phyloP scores from a whole-genome alignment of 2,797 vertebrate species.

The Pristis pectinata region DNA sequence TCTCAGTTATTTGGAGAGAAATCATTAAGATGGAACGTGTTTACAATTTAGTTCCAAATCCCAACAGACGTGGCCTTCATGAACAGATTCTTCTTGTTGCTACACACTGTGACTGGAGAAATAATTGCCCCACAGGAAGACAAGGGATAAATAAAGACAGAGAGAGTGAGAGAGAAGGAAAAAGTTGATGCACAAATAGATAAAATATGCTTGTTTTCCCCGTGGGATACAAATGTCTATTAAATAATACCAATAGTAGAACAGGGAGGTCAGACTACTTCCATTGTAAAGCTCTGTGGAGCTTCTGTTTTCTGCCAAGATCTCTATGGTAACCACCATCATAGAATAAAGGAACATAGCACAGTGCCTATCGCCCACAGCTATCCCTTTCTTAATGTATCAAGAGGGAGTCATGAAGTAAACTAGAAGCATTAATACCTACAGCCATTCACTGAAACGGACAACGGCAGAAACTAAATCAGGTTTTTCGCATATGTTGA shows the following conservation, averaged over 20 bases:
- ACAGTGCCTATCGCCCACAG: not conserved
- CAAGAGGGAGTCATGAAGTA: constrained; percentile 2
- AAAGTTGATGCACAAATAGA: not conserved
- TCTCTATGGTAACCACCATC: not conserved
- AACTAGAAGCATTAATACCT: not conserved
- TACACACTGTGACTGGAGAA: not conserved
- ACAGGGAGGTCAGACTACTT: not conserved
- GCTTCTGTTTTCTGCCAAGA: not conserved
- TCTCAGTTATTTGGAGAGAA: not conserved
- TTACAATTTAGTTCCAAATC: not conserved
- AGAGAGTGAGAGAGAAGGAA: not conserved
- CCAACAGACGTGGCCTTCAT: not conserved
- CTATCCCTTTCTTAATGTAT: not conserved
- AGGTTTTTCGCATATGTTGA: not conserved
- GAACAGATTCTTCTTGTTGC: not conserved
- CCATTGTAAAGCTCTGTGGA: not conserved
- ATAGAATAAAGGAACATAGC: not conserved
- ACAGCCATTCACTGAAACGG: not conserved
- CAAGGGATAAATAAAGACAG: not conserved
- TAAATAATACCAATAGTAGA: not conserved
- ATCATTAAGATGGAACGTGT: not conserved
- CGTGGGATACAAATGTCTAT: not conserved
- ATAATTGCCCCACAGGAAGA: not conserved
- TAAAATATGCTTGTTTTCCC: constrained; percentile 2
- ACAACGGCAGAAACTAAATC: not conserved